Base-by-base conservation (phyloP, 2,888 invertebrate species). In the Zaprionus lineosus region DNA sequence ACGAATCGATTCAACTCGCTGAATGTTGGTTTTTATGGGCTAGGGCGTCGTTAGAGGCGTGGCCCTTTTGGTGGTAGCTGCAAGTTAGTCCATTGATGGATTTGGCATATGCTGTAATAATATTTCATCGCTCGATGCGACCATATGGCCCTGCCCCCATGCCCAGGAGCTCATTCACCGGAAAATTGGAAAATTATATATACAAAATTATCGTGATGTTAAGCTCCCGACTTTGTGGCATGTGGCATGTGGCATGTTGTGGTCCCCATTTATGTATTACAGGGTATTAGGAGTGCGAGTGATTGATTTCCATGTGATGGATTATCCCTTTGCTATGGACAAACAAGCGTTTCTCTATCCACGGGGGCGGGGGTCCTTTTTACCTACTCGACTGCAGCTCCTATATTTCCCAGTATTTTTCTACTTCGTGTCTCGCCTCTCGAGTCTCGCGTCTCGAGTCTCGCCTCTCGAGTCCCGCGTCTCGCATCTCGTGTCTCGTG, bases 31-130 rank as follows among this genome's bases (percentile, higher is more conserved):
- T 36, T 44, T n/a, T n/a, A n/a, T 16, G 21, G 28, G 26, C 34
- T 57, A 12, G n/a, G 82, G 78, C 58, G 56, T 56, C 56, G 18
- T 36, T 34, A 14, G 24, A n/a, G 39, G 31, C 31, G 29, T 37
- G 47, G 12, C 14, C 18, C 34, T 37, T 37, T 19, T 39, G 61
- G 60, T 56, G 43, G 57, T 58, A 47, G 44, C 50, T 21, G 16
- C 21, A 8, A n/a, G 18, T 14, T n/a, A n/a, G n/a, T 18, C 9
- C 15, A 28, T 60, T 75, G 56, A 64, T 64, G 63, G 41, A 76
- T 72, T 73, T 46, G 74, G 56, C 84, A 84, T 84, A 77, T 84
- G 84, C 58, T 33, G 40, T 19, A 44, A 61, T 59, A 75, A 68
- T 73, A 65, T 62, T 34, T 58, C 40, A 76, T 70, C 48, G 29